Evolutionary conservation across 2,113 vertebrate species (phyloP).

Genomic region (Cavia porcellus): DNA sequence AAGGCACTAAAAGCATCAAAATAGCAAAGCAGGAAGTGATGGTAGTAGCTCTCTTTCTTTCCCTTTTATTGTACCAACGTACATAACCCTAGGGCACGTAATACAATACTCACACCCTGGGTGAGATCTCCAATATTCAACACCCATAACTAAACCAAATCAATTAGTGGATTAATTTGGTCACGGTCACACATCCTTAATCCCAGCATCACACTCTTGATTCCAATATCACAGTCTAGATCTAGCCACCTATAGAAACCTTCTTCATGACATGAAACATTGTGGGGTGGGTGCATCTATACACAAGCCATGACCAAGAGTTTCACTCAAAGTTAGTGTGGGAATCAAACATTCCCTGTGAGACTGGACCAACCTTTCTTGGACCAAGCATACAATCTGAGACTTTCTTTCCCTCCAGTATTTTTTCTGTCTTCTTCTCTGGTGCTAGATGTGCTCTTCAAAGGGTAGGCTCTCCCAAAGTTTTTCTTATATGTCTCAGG

Average conservation of each 20-base stretch:
- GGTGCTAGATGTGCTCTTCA: neutral
- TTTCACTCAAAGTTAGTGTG: neutral
- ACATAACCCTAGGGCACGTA: neutral
- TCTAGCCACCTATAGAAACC: neutral
- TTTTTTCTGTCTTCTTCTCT: neutral
- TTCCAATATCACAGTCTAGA: neutral
- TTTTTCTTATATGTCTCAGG: neutral
- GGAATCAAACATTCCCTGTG: neutral
- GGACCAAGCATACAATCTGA: neutral
- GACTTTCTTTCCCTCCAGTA: too few species aligned
- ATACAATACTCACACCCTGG: neutral
- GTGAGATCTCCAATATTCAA: neutral
- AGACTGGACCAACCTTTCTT: neutral
- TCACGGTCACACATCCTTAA: neutral
- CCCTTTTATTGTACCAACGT: neutral
- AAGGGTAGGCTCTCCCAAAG: too few species aligned
- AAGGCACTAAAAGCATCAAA: neutral
- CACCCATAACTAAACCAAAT: neutral
- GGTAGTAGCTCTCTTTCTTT: neutral
- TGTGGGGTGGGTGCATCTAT: too few species aligned
- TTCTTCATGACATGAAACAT: neutral
- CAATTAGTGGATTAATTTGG: neutral
- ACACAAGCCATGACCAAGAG: neutral
- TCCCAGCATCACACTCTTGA: neutral
- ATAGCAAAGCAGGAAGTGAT: neutral